These are phyloP conservation scores for Globodera ellingtonae DNA, from an alignment of 1,140 invertebrate genomes.

Conservation along the genomic window DNA sequence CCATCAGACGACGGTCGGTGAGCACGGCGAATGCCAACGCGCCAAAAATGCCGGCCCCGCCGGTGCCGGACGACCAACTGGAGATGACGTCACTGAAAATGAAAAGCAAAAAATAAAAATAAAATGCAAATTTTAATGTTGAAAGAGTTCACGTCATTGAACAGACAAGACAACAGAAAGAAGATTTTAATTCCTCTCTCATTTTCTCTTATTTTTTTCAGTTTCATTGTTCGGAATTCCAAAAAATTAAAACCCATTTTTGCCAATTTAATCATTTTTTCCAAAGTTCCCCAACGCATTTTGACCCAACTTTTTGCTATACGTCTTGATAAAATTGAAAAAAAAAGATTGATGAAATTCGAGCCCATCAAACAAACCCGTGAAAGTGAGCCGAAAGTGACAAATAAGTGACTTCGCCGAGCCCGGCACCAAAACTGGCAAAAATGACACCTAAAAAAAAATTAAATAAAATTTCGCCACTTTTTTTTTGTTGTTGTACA, in stretches of 20 bases:
- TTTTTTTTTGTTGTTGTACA: not conserved
- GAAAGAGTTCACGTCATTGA: no score
- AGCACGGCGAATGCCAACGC: conserved; percentile 58
- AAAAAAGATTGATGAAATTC: no score
- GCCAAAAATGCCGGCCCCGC: conserved; percentile 59
- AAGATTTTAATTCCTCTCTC: no score
- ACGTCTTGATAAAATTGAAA: not conserved
- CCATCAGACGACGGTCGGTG: conserved; percentile 51
- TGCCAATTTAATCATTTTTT: no score
- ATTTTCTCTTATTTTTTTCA: no score
- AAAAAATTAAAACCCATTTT: no score
- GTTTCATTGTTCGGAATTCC: no score
- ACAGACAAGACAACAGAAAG: no score
- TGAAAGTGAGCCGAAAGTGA: conserved; percentile 55
- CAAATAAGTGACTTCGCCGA: conserved; percentile 52
- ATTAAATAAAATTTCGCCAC: not conserved
- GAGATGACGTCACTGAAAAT: conserved; percentile 55
- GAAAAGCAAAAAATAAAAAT: conserved; percentile 19
- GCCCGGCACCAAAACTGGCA: conserved; percentile 49
- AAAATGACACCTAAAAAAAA: conserved; percentile 48
- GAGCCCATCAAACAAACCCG: conserved; percentile 9
- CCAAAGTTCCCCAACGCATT: no score
- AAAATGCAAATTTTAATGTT: conserved; percentile 5
- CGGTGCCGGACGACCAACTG: conserved; percentile 60
- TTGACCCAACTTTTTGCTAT: no score